Evolutionary conservation across 1,140 invertebrate genomes (phyloP).

Genomic region (Drosophila paulistorum): DNA sequence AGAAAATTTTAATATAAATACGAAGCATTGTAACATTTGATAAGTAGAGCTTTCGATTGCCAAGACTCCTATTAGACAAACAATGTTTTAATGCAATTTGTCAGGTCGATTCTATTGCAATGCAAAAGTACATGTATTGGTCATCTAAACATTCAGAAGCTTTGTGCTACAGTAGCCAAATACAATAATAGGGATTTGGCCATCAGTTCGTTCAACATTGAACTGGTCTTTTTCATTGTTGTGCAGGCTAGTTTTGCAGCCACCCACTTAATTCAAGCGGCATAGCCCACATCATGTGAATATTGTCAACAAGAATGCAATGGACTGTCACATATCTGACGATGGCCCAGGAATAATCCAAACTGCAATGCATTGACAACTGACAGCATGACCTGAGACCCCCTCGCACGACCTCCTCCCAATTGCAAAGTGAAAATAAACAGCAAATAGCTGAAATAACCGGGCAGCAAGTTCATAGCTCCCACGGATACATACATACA

Average conservation of each 20-base stretch:
- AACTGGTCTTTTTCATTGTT: constrained; percentile 14
- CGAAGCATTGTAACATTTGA: no score
- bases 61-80: no score
- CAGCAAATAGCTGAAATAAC: constrained; percentile 14
- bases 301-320: constrained; percentile 24
- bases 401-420: not conserved
- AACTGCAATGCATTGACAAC: constrained; percentile 18
- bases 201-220: constrained; percentile 14
- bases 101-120: not conserved
- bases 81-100: no score
- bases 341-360: constrained; percentile 16
- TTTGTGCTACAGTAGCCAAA: not conserved
- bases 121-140: constrained; percentile 22
- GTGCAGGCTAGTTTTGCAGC: no score
- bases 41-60: no score
- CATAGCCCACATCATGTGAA: constrained; percentile 12
- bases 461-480: not conserved
- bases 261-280: not conserved
- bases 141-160: constrained; percentile 9
- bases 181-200: constrained; percentile 1
- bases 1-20: no score
- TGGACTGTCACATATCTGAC: constrained; percentile 15
- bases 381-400: constrained; percentile 7
- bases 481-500: not conserved
- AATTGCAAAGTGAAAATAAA: not conserved